These are phyloP conservation scores for Pseudomugil tenellus DNA, from an alignment of 2,797 vertebrate species.

Conservation along the genomic window DNA sequence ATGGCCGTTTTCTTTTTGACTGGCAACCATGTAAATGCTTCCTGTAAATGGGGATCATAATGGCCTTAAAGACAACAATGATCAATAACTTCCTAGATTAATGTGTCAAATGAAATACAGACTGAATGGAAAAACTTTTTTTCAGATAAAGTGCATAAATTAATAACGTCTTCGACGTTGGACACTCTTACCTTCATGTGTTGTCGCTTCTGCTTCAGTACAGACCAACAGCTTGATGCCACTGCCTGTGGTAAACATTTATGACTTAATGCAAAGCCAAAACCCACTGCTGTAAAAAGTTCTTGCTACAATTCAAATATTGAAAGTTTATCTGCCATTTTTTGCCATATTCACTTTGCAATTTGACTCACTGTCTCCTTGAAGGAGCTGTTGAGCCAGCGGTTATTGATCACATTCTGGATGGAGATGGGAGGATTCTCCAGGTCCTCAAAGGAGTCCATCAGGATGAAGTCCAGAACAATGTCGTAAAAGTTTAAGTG, in stretches of 20 bases:
- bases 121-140: neutral
- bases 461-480: constrained; percentile 96
- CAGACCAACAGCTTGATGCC: constrained; percentile 97
- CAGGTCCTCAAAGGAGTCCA: constrained; percentile 98
- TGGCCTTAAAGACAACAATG: too few relatives aligned
- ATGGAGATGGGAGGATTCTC: constrained; percentile 97
- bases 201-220: constrained; percentile 94
- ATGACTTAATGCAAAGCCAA: neutral
- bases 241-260: constrained; percentile 84
- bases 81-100: neutral
- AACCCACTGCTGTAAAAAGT: neutral
- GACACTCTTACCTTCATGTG: constrained; percentile 89
- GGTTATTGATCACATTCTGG: constrained; percentile 95
- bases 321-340: neutral
- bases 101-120: neutral
- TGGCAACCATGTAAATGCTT: too few relatives aligned
- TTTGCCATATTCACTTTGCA: neutral
- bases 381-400: constrained; percentile 96
- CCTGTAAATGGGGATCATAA: too few relatives aligned
- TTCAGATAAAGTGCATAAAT: neutral
- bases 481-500: constrained; percentile 97
- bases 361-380: constrained; percentile 91
- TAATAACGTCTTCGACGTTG: neutral
- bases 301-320: neutral
- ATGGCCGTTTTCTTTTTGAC: too few relatives aligned